phyloP scores from a whole-genome alignment of 2,888 invertebrate genomes.

The Philhelius pedissequus region DNA sequence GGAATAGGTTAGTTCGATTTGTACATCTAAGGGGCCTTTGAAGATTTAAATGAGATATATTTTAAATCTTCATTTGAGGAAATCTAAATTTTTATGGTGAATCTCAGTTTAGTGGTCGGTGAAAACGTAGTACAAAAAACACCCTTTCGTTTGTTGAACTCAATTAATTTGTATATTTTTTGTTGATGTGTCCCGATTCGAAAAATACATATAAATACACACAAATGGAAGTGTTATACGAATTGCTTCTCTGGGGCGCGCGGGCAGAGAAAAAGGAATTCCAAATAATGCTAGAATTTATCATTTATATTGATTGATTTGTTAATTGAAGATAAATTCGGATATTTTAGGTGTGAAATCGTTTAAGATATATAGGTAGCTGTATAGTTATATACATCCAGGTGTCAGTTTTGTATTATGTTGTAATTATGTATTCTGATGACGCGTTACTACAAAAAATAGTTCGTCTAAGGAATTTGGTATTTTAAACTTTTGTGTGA shows the following conservation, averaged over 20 bases:
- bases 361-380: neutral
- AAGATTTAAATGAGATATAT: too few relatives aligned
- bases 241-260: neutral
- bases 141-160: constrained; percentile 2
- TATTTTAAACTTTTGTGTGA: too few relatives aligned
- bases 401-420: too few relatives aligned
- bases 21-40: too few relatives aligned
- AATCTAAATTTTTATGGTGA: too few relatives aligned
- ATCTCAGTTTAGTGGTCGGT: too few relatives aligned
- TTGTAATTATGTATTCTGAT: neutral
- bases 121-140: too few relatives aligned
- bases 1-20: too few relatives aligned
- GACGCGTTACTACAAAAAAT: neutral
- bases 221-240: neutral
- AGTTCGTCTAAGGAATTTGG: neutral
- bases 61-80: too few relatives aligned
- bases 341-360: neutral
- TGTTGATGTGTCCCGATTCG: neutral
- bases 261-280: neutral
- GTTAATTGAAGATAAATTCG: constrained; percentile 1
- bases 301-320: constrained; percentile 32
- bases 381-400: neutral
- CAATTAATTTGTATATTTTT: constrained; percentile 22
- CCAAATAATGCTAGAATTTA: neutral
- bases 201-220: neutral